Percentiles rank a stretch among this genome's conserved stretches.
phyloP scores from a whole-genome alignment of 2,113 vertebrate species.

The Vombatus ursinus region DNA sequence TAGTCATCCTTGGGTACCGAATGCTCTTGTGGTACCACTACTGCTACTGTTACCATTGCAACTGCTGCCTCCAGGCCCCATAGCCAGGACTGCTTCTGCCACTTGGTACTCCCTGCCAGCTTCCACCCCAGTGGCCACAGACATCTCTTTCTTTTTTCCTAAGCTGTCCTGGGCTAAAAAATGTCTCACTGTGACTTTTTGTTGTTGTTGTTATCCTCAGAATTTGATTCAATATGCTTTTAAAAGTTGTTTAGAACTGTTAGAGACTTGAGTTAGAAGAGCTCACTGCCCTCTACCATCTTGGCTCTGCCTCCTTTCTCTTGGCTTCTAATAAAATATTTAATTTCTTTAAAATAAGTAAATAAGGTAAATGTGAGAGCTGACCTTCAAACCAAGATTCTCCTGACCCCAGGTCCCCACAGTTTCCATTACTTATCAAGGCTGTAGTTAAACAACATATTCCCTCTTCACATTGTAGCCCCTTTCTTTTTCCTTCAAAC shows the following conservation, averaged over 20 bases:
- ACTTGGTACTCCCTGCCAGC: not conserved
- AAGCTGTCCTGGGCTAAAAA: not conserved
- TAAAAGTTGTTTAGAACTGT: not conserved
- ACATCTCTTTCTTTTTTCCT: not conserved
- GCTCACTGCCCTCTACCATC: not conserved
- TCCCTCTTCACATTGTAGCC: not conserved
- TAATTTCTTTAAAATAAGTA: not conserved
- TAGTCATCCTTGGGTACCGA: not conserved
- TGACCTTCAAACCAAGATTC: not conserved
- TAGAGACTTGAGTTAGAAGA: not conserved
- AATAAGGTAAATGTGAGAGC: not conserved
- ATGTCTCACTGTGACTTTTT: not conserved
- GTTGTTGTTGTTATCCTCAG: not conserved
- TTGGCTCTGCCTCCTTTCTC: not conserved
- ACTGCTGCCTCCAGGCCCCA: not conserved
- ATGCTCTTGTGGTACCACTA: not conserved
- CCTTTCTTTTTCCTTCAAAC: not conserved
- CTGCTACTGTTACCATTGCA: too few relatives aligned
- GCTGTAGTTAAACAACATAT: not conserved
- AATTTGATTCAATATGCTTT: not conserved
- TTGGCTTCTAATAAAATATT: not conserved
- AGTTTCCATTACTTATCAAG: not conserved
- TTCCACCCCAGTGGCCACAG: not conserved
- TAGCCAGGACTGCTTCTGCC: not conserved
- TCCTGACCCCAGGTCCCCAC: not conserved